Percentiles rank a stretch among this genome's conserved stretches.
Conservation (phyloP, 2,797 vertebrate genomes). For the Chrosomus eos region DNA sequence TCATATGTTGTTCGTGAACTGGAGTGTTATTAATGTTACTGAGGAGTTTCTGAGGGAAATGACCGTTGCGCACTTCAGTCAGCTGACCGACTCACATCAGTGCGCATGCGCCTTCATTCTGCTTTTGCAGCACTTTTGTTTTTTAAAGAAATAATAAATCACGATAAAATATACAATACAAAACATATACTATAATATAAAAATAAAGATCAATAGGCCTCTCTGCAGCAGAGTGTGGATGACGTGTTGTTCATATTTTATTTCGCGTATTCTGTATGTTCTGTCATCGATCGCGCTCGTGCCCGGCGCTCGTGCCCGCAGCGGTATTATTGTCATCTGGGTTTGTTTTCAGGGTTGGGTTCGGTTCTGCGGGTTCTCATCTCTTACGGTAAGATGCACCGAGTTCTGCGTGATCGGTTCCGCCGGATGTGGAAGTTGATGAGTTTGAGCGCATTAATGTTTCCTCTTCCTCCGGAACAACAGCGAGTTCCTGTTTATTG, state of each 20-base stretch:
- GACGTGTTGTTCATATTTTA: background rate
- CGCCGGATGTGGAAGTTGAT: conserved; percentile 90
- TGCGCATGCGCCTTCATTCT: background rate
- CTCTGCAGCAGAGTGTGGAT: background rate
- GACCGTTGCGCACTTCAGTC: background rate
- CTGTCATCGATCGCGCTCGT: background rate
- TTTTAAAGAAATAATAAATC: background rate
- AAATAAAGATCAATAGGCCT: too few species aligned
- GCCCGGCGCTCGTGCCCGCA: conserved; percentile 26
- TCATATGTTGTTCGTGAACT: background rate
- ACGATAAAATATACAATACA: background rate
- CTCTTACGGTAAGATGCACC: conserved; percentile 19
- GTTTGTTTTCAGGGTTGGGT: conserved; percentile 85
- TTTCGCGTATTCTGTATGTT: background rate
- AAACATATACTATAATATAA: fast-evolving
- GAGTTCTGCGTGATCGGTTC: background rate
- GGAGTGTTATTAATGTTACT: background rate
- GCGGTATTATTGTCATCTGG: conserved; percentile 59
- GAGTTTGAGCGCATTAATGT: conserved; percentile 73
- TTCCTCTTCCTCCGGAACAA: conserved; percentile 90
- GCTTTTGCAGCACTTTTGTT: background rate
- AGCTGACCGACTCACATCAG: background rate
- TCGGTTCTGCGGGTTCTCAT: conserved; percentile 54
- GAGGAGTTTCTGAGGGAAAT: background rate
- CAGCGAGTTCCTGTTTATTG: conserved; percentile 85